These are phyloP conservation scores for Caranx ignobilis DNA, from an alignment of 2,113 vertebrate genomes.

Conservation along the genomic window DNA sequence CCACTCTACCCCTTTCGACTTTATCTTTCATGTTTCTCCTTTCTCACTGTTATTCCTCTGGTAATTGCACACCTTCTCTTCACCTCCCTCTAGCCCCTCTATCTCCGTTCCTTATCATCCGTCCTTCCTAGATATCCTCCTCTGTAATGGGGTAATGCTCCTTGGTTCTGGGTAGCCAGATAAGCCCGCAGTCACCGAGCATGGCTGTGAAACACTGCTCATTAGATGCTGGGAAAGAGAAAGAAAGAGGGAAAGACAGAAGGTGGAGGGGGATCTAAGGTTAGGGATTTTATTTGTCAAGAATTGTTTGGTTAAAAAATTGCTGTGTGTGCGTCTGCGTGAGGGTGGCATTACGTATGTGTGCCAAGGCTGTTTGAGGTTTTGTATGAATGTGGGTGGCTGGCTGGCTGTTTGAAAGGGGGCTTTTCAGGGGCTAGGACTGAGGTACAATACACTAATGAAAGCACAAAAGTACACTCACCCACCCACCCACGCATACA, in stretches of 20 bases:
- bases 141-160: conserved; percentile 64
- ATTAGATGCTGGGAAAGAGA: conserved; percentile 46
- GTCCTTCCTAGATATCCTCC: conserved; percentile 57
- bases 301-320: conserved; percentile 17
- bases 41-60: conserved; percentile 49
- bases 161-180: conserved; percentile 55
- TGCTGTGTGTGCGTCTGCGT: background rate
- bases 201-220: conserved; percentile 53
- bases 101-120: conserved; percentile 60
- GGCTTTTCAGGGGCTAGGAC: conserved; percentile 17
- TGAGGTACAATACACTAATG: conserved; percentile 35
- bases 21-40: conserved; percentile 53
- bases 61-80: conserved; percentile 58
- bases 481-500: background rate
- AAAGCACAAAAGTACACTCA: conserved; percentile 26
- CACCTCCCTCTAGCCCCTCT: conserved; percentile 73
- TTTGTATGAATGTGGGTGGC: conserved; percentile 29
- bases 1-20: conserved; percentile 54
- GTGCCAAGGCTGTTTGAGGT: conserved; percentile 19
- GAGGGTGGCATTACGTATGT: background rate
- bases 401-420: conserved; percentile 18
- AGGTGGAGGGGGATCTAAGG: conserved; percentile 23
- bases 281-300: conserved; percentile 41
- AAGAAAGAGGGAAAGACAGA: background rate
- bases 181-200: conserved; percentile 55